Base-by-base conservation (phyloP, 2,113 vertebrate genomes). In the Coptodon bakossiorum region DNA sequence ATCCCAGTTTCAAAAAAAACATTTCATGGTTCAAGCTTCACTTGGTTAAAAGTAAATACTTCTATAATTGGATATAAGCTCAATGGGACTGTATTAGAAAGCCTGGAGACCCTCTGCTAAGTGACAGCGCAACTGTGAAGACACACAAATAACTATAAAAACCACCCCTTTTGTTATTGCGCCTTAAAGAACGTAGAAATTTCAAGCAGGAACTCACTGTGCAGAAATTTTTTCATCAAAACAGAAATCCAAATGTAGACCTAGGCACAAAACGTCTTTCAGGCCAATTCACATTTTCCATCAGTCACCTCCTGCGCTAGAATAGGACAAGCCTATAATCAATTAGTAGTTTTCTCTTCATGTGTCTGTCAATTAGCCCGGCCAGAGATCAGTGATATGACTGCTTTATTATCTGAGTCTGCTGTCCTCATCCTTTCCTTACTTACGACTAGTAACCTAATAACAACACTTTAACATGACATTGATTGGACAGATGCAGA, bases 261-360 rank as follows among this genome's bases (percentile, higher is more conserved):
- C n/a, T 9, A 34, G 29, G 61, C 22, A 10, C 54, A 52, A 73
- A 29, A 2, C 4, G 5, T 1, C 14, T 56, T n/a, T 45, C 19
- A 14, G 63, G 34, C 31, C n/a, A 79, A 8, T 27, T 27, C 38
- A 45, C 66, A 10, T 73, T 88, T 86, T 9, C 83, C 83, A 86
- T 87, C 86, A 81, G 85, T 89, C 91, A 90, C 89, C 90, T 81
- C 63, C 53, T 90, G 91, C 29, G 82, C 59, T 88, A 48, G 22
- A 88, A 76, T 27, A 48, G 87, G 96, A 96, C 96, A 97, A 87
- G 95, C 96, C 91, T 96, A 93, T 94, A 96, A 97, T 97, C 96
- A 96, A 96, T 97, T 96, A 96, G 83, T 85, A 89, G 88, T 86
- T 90, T 84, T 89, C 90, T 86, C 89, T 94, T 95, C 90, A 92